Evolutionary conservation across 2,888 invertebrate genomes (phyloP).

Genomic region (Drosophila limbata): DNA sequence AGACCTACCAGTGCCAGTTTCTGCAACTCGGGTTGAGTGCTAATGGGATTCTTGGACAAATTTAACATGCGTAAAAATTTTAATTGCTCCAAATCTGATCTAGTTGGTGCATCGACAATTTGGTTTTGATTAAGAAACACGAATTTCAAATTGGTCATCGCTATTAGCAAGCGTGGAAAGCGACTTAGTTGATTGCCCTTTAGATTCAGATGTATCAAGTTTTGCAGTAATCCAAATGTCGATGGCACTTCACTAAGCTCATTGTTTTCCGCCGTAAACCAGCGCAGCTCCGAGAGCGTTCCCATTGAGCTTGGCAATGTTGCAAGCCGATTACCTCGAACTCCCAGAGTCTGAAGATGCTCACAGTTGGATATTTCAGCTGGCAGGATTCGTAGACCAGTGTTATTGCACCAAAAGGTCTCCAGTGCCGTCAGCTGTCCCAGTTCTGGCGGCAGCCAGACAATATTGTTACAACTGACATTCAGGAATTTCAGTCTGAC

Average conservation of each 20-base stretch:
- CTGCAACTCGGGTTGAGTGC: conserved; percentile 43
- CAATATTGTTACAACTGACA: conserved; percentile 89
- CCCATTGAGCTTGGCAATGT: conserved; percentile 87
- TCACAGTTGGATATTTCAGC: conserved; percentile 88
- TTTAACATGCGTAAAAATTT: conserved; percentile 86
- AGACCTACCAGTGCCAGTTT: conserved; percentile 51
- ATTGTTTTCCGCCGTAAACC: conserved; percentile 89
- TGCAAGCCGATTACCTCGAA: conserved; percentile 88
- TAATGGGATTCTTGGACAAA: conserved; percentile 86
- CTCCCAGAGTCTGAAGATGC: conserved; percentile 89
- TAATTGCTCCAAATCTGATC: conserved; percentile 61
- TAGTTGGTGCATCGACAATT: conserved; percentile 66
- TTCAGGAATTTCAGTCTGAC: conserved; percentile 88
- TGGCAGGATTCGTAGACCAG: conserved; percentile 87
- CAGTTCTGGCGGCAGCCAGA: conserved; percentile 87
- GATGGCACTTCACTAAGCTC: conserved; percentile 86
- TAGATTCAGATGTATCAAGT: conserved; percentile 88
- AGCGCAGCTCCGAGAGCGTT: conserved; percentile 87
- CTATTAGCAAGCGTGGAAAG: conserved; percentile 86
- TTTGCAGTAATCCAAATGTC: conserved; percentile 86
- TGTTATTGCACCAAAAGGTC: conserved; percentile 89
- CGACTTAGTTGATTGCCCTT: conserved; percentile 86
- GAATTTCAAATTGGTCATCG: conserved; percentile 86
- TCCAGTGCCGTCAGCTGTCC: conserved; percentile 88
- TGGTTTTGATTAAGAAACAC: conserved; percentile 87